Evolutionary conservation across 2,888 invertebrate genomes (phyloP).

Genomic region (Pycnomerus fuliginosus): DNA sequence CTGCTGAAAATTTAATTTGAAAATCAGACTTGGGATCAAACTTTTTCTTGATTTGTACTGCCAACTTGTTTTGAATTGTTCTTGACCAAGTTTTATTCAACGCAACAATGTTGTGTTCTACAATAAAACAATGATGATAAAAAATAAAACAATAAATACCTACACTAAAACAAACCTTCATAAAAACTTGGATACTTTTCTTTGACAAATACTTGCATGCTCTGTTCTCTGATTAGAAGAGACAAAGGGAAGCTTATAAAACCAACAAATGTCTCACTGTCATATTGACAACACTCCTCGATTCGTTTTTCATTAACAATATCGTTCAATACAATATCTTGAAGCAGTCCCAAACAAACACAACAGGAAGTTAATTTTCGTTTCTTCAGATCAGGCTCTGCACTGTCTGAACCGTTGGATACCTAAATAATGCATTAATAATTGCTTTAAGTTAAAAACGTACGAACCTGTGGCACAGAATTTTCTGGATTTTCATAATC

Average conservation of each 20-base stretch:
- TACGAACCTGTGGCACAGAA: too few relatives aligned
- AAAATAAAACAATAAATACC: not conserved
- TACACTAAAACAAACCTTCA: conserved; percentile 32
- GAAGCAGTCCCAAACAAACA: conserved; percentile 72
- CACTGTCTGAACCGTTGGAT: too few relatives aligned
- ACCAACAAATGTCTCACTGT: conserved; percentile 65
- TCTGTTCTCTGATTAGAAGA: conserved; percentile 66
- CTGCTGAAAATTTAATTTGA: conserved; percentile 60
- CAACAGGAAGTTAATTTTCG: conserved; percentile 60
- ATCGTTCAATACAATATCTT: conserved; percentile 56
- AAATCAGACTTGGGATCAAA: conserved; percentile 58
- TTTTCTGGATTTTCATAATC: too few relatives aligned
- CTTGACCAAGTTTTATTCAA: conserved; percentile 26
- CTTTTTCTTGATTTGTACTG: conserved; percentile 24
- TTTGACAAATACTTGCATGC: conserved; percentile 60
- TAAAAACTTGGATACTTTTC: conserved; percentile 58
- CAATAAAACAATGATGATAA: conserved; percentile 15
- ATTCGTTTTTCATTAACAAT: conserved; percentile 57
- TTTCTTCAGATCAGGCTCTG: conserved; percentile 6
- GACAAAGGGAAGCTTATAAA: conserved; percentile 72
- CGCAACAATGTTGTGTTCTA: conserved; percentile 46
- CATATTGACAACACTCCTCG: conserved; percentile 59
- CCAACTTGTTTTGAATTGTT: conserved; percentile 20
- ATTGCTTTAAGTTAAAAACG: too few relatives aligned
- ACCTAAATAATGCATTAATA: too few relatives aligned